Conservation (phyloP, 1,140 invertebrate species). For the Pogonomyrmex californicus region DNA sequence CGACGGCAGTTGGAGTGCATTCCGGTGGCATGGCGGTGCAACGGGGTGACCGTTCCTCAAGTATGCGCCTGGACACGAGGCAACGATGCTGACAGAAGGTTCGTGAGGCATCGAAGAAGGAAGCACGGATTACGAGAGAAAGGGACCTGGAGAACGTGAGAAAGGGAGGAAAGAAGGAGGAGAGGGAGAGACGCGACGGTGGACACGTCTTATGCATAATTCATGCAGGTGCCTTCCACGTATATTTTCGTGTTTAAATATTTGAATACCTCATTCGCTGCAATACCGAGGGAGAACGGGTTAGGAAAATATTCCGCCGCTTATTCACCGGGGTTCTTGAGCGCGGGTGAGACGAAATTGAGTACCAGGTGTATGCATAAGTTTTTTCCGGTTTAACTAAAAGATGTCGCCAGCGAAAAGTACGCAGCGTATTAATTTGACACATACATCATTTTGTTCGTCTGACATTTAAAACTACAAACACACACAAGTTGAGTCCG, state of each 20-base stretch:
- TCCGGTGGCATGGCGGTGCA: neutral
- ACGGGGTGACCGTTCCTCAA: slow-evolving; percentile 5
- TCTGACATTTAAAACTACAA: no score
- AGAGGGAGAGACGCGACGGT: slow-evolving; percentile 65
- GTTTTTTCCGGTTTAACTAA: no score
- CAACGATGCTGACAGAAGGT: slow-evolving; percentile 63
- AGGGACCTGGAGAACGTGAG: slow-evolving; percentile 50
- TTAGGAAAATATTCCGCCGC: slow-evolving; percentile 81
- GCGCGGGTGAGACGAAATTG: slow-evolving; percentile 15
- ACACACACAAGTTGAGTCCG: no score
- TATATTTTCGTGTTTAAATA: slow-evolving; percentile 86
- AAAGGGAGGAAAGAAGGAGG: slow-evolving; percentile 68
- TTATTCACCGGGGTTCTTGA: slow-evolving; percentile 75
- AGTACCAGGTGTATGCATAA: no score
- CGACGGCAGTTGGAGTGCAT: neutral
- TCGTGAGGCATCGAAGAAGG: slow-evolving; percentile 56
- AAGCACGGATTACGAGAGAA: slow-evolving; percentile 51
- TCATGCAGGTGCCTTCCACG: slow-evolving; percentile 82
- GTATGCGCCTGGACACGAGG: slow-evolving; percentile 12
- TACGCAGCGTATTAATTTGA: no score
- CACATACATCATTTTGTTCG: no score
- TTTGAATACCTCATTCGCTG: slow-evolving; percentile 84
- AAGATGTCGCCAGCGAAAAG: no score
- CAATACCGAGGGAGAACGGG: slow-evolving; percentile 74
- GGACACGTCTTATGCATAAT: slow-evolving; percentile 84